A percentile compares a stretch with the other conserved stretches of the same genome.
Conservation (phyloP, 2,888 invertebrate genomes). For the Isotomurus palustris region DNA sequence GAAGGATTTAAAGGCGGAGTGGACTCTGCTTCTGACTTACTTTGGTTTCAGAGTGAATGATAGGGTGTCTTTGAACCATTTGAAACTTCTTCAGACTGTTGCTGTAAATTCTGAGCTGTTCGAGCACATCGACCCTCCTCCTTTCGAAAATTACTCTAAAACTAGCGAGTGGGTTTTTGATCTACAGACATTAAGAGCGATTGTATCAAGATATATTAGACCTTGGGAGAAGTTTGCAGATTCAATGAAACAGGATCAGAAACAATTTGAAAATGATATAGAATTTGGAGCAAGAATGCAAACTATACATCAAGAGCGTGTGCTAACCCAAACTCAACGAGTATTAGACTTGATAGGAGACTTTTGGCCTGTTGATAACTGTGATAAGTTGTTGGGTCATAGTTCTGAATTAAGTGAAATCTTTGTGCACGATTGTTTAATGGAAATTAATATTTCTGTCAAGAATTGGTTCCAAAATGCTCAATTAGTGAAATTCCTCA, state of each 20-base stretch:
- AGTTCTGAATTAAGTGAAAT: no score
- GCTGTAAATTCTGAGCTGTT: conserved; percentile 15
- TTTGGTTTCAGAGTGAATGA: conserved; percentile 7
- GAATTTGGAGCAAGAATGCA: conserved; percentile 6
- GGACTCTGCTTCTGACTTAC: conserved; percentile 17
- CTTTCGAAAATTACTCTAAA: conserved; percentile 9
- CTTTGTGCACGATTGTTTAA: no score
- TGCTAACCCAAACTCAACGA: neutral
- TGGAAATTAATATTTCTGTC: conserved; percentile 2
- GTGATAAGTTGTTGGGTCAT: conserved; percentile 5
- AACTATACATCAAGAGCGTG: conserved; percentile 10
- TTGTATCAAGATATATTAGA: conserved; percentile 2
- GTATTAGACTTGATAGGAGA: conserved; percentile 1
- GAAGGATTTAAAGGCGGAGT: conserved; percentile 9
- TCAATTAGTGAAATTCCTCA: conserved; percentile 4
- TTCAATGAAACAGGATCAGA: neutral
- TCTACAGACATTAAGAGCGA: neutral
- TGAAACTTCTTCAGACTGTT: conserved; percentile 12
- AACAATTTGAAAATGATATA: neutral
- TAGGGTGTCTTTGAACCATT: conserved; percentile 1
- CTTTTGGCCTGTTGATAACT: conserved; percentile 7
- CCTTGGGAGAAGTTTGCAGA: conserved; percentile 12
- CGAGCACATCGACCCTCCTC: conserved; percentile 8
- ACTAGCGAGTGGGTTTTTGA: conserved; percentile 11
- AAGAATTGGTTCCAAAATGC: conserved; percentile 19